These are phyloP conservation scores for Drosophila mettleri DNA, from an alignment of 2,888 invertebrate genomes.

Conservation along the genomic window DNA sequence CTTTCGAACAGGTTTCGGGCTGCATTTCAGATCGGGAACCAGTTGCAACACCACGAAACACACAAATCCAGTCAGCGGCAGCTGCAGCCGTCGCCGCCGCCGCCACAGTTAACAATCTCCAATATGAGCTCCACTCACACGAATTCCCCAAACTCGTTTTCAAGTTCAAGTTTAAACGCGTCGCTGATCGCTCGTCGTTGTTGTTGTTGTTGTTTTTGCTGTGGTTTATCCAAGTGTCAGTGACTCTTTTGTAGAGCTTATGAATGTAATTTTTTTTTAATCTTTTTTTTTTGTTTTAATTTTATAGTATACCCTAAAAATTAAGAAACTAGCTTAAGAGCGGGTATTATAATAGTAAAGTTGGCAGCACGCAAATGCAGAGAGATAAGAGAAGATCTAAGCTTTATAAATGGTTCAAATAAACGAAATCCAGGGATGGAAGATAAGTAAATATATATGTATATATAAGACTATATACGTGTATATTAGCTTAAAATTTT, in stretches of 20 bases:
- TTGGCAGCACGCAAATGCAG: background rate
- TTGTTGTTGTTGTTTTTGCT: constrained; percentile 28
- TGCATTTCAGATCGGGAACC: constrained; percentile 57
- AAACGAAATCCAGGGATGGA: no score
- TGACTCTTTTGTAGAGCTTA: constrained; percentile 70
- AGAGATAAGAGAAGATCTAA: no score
- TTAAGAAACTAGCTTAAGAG: background rate
- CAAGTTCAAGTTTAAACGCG: constrained; percentile 81
- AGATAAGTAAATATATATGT: no score
- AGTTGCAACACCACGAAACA: constrained; percentile 52
- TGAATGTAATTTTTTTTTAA: constrained; percentile 49
- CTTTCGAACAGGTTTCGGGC: constrained; percentile 57
- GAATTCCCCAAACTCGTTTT: constrained; percentile 71
- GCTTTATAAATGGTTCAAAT: no score
- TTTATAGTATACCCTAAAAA: constrained; percentile 18
- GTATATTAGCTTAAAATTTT: no score
- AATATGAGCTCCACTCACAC: constrained; percentile 37
- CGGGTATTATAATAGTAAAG: background rate
- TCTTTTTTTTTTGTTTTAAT: constrained; percentile 33
- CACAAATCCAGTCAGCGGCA: constrained; percentile 10
- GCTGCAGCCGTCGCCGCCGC: background rate
- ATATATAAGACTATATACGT: no score
- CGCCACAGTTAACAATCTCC: constrained; percentile 23
- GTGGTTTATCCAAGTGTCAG: constrained; percentile 68
- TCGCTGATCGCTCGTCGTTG: constrained; percentile 6